phyloP scores from a whole-genome alignment of 2,113 vertebrate species.

The Cranoglanis bouderius region DNA sequence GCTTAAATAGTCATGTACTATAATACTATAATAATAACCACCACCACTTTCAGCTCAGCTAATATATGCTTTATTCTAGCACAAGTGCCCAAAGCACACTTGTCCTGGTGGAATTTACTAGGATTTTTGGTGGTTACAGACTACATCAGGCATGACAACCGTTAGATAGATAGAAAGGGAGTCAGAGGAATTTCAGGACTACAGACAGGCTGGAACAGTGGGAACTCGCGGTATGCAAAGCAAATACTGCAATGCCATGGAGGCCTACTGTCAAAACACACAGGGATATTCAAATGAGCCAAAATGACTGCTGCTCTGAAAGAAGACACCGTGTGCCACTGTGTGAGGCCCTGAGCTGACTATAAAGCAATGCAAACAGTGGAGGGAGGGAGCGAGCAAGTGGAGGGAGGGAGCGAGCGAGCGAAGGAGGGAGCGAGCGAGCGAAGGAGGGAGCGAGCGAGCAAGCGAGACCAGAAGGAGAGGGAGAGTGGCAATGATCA shows the following conservation, averaged over 20 bases:
- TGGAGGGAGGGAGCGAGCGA: background rate
- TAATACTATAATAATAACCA: background rate
- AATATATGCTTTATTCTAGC: constrained; percentile 1
- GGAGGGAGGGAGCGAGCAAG: background rate
- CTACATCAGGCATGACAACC: constrained; percentile 29
- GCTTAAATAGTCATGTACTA: constrained; percentile 27
- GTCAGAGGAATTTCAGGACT: constrained; percentile 32
- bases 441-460: background rate
- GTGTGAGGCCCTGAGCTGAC: constrained; percentile 17
- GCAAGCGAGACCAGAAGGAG: background rate
- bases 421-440: background rate
- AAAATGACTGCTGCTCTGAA: constrained; percentile 25
- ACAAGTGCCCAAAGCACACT: constrained; percentile 25
- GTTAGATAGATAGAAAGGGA: constrained; percentile 20
- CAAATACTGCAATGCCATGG: constrained; percentile 18
- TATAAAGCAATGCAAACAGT: constrained; percentile 23
- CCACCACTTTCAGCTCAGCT: background rate
- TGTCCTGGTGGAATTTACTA: constrained; percentile 29
- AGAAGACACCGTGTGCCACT: constrained; percentile 3
- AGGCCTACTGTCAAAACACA: constrained; percentile 28
- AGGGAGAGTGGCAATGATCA: constrained; percentile 25
- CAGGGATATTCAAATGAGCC: constrained; percentile 23
- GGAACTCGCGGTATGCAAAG: constrained; percentile 18
- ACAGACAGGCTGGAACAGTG: constrained; percentile 27
- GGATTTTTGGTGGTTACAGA: background rate